A percentile compares a stretch with the other conserved stretches of the same genome.
Conservation (phyloP, 2,797 vertebrate species). For the Micropoecilia bifurca region DNA sequence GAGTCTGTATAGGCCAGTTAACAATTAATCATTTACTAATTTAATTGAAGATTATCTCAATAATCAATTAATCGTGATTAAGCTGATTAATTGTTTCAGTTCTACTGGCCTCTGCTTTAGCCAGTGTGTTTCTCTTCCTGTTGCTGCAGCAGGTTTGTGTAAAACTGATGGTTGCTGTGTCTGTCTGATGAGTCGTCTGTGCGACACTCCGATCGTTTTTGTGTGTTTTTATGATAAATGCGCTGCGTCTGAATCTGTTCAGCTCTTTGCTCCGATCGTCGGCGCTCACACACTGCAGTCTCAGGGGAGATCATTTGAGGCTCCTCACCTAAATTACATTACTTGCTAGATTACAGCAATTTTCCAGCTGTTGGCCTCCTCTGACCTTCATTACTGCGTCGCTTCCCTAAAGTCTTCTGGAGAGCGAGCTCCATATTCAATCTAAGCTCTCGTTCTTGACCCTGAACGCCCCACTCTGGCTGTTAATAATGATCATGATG, state of each 20-base stretch:
- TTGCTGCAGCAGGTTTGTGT: not conserved
- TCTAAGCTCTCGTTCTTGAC: constrained; percentile 60
- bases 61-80: too few relatives aligned
- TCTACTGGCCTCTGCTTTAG: not conserved
- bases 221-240: too few relatives aligned
- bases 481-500: constrained; percentile 48
- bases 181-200: not conserved
- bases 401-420: constrained; percentile 47
- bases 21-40: too few relatives aligned
- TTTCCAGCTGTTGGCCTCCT: constrained; percentile 73
- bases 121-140: not conserved
- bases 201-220: not conserved
- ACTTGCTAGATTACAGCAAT: constrained; percentile 75
- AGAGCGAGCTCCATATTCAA: constrained; percentile 46
- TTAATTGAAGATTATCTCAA: too few relatives aligned
- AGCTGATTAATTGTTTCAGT: not conserved
- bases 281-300: constrained; percentile 12
- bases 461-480: constrained; percentile 36
- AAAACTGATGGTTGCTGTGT: not conserved
- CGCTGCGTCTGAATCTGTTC: not conserved
- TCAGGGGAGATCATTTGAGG: constrained; percentile 54
- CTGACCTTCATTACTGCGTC: constrained; percentile 68
- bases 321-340: constrained; percentile 72
- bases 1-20: too few relatives aligned
- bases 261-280: constrained; percentile 11